These are phyloP conservation scores for Centropristis striata DNA, from an alignment of 2,113 vertebrate species.

Conservation along the genomic window DNA sequence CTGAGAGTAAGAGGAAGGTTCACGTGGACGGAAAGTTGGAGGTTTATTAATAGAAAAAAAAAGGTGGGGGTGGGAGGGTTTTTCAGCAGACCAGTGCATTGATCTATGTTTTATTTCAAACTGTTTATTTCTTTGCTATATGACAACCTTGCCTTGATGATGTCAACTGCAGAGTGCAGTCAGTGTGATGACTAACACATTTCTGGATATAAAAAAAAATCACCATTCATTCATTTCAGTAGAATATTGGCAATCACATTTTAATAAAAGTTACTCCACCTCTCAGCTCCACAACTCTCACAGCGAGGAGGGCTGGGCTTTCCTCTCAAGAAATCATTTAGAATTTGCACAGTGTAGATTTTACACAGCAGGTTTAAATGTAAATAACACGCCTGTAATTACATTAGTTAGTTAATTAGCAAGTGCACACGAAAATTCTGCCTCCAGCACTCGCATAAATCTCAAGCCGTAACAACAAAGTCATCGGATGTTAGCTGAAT, in stretches of 20 bases:
- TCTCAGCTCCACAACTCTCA: neutral
- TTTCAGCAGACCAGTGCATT: slow-evolving; percentile 59
- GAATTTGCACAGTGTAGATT: slow-evolving; percentile 13
- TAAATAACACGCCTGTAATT: slow-evolving; percentile 39
- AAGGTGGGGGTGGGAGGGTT: neutral
- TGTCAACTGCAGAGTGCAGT: slow-evolving; percentile 78
- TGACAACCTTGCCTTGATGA: slow-evolving; percentile 83
- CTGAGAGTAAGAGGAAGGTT: slow-evolving; percentile 38
- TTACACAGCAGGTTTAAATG: slow-evolving; percentile 13
- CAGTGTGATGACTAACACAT: slow-evolving; percentile 58
- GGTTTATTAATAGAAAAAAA: neutral
- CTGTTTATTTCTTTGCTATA: slow-evolving; percentile 75
- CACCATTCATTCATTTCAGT: slow-evolving; percentile 15
- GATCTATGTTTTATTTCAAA: slow-evolving; percentile 73
- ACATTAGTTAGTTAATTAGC: slow-evolving; percentile 30
- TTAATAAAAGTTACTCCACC: neutral
- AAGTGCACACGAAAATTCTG: slow-evolving; percentile 42
- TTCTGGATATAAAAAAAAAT: slow-evolving; percentile 34
- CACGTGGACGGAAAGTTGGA: slow-evolving; percentile 20
- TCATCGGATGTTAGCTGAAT: slow-evolving; percentile 39
- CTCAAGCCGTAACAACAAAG: slow-evolving; percentile 53
- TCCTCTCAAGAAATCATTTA: slow-evolving; percentile 20
- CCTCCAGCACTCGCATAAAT: slow-evolving; percentile 49
- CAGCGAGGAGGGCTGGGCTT: slow-evolving; percentile 56
- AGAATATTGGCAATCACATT: slow-evolving; percentile 5